Percentiles rank a stretch among this genome's conserved stretches.
These are phyloP conservation scores for Meghimatium bilineatum DNA, from an alignment of 2,888 invertebrate species.

Conservation along the genomic window DNA sequence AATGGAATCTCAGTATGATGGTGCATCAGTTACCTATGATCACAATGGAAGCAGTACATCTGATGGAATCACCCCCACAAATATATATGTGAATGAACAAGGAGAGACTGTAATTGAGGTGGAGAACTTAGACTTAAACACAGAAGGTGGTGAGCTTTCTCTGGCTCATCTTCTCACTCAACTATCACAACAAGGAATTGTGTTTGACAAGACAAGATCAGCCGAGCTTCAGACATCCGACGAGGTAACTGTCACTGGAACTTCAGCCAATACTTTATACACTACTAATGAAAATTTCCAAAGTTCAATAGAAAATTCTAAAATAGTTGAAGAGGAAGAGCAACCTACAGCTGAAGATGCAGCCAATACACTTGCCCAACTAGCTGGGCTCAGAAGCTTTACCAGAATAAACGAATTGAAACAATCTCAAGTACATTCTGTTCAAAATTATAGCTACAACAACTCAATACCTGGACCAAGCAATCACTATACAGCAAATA, in stretches of 20 bases:
- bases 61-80: slow-evolving; percentile 49
- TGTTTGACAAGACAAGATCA: slow-evolving; percentile 48
- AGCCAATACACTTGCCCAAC: slow-evolving; percentile 53
- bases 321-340: slow-evolving; percentile 38
- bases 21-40: background rate
- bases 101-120: slow-evolving; percentile 55
- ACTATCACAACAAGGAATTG: slow-evolving; percentile 54
- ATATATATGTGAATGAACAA: slow-evolving; percentile 53
- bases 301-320: background rate
- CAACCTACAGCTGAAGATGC: slow-evolving; percentile 54
- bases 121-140: slow-evolving; percentile 51
- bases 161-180: slow-evolving; percentile 53
- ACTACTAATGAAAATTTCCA: slow-evolving; percentile 2
- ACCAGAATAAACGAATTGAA: background rate
- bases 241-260: slow-evolving; percentile 6
- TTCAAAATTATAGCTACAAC: background rate
- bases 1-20: slow-evolving; percentile 25
- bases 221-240: slow-evolving; percentile 26
- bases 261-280: background rate
- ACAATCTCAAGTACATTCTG: slow-evolving; percentile 6
- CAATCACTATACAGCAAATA: background rate
- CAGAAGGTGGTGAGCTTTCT: slow-evolving; percentile 52
- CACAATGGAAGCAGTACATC: background rate
- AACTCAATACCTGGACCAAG: background rate
- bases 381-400: slow-evolving; percentile 47